Conservation (phyloP, 2,888 invertebrate genomes). For the Euspilapteryx auroguttella region DNA sequence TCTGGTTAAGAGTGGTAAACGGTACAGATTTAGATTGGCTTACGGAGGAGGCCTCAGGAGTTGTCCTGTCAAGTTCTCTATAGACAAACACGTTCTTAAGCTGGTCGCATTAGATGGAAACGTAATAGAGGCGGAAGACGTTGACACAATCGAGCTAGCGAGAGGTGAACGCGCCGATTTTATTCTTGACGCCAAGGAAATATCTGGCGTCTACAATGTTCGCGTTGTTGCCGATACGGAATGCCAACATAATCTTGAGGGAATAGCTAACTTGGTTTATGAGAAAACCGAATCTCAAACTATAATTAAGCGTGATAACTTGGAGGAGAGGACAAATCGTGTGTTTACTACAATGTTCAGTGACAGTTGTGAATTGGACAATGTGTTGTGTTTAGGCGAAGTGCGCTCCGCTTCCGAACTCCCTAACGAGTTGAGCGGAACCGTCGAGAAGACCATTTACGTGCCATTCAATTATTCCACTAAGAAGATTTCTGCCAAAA, state of each 20-base stretch:
- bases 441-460: constrained; percentile 62
- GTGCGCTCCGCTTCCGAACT: constrained; percentile 55
- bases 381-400: constrained; percentile 61
- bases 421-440: constrained; percentile 41
- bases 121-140: constrained; percentile 60
- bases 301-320: neutral
- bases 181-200: constrained; percentile 65
- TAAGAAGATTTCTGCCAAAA: constrained; percentile 38
- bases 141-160: constrained; percentile 58
- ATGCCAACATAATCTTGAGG: constrained; percentile 48
- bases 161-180: constrained; percentile 80
- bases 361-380: constrained; percentile 40
- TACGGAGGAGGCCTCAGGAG: constrained; percentile 68
- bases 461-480: constrained; percentile 69
- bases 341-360: constrained; percentile 41
- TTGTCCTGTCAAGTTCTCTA: constrained; percentile 67
- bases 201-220: constrained; percentile 63
- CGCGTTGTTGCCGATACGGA: constrained; percentile 50
- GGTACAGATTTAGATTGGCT: constrained; percentile 68
- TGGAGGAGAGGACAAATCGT: constrained; percentile 17
- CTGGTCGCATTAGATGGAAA: constrained; percentile 74
- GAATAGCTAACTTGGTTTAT: constrained; percentile 56
- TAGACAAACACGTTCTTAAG: constrained; percentile 66
- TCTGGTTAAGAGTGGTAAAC: constrained; percentile 56
- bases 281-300: constrained; percentile 14